phyloP scores from a whole-genome alignment of 2,888 invertebrate genomes.

The Dynastes hyllus region DNA sequence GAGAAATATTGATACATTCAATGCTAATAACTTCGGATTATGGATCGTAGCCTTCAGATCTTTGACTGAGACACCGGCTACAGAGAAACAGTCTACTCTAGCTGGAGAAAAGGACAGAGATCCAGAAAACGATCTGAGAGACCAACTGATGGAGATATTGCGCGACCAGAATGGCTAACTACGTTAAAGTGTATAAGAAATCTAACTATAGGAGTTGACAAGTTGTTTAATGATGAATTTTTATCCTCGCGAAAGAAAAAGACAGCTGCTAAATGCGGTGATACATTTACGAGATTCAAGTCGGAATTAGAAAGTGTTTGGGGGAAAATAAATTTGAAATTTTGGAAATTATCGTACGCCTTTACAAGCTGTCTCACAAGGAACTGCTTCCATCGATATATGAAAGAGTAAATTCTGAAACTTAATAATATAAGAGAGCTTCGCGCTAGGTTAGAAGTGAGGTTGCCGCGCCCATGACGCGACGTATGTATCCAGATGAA shows the following conservation, averaged over 20 bases:
- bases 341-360: too few species aligned
- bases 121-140: background rate
- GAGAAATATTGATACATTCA: constrained; percentile 29
- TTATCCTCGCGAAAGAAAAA: background rate
- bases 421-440: too few species aligned
- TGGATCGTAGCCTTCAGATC: constrained; percentile 16
- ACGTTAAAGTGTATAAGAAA: background rate
- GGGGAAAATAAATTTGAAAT: too few species aligned
- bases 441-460: too few species aligned
- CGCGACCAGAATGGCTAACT: background rate
- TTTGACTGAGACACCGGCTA: background rate
- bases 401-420: too few species aligned
- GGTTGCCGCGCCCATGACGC: too few species aligned
- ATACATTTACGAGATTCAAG: too few species aligned
- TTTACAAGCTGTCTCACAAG: too few species aligned
- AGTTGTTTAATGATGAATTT: background rate
- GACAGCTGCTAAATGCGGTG: background rate
- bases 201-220: background rate
- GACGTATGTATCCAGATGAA: too few species aligned
- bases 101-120: background rate
- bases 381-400: too few species aligned
- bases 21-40: constrained; percentile 39
- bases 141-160: constrained; percentile 1
- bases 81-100: background rate
- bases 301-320: too few species aligned